A percentile compares a stretch with the other conserved stretches of the same genome.
phyloP scores from a whole-genome alignment of 2,888 invertebrate species.

The Meiosimyza decipiens region DNA sequence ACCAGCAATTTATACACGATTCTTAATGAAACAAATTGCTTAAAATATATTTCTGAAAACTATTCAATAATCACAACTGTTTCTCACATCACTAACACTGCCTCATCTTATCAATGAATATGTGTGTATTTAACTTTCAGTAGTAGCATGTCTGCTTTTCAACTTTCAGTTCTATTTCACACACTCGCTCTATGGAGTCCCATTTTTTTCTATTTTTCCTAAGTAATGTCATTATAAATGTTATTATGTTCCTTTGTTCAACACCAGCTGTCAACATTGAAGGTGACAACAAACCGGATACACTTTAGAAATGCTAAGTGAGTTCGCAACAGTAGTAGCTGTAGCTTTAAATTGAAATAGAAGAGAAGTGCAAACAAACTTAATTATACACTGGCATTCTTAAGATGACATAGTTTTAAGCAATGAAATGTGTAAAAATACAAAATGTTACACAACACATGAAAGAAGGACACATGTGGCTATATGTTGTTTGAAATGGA shows the following conservation, averaged over 20 bases:
- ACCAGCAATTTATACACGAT: too few relatives aligned
- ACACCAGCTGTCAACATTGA: background rate
- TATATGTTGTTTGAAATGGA: too few relatives aligned
- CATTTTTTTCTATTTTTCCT: background rate
- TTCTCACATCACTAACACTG: too few relatives aligned
- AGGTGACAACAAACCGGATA: constrained; percentile 25
- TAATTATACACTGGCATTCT: background rate
- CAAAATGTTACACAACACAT: background rate
- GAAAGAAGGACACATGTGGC: too few relatives aligned
- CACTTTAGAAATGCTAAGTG: background rate
- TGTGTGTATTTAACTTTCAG: background rate
- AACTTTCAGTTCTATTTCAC: too few relatives aligned
- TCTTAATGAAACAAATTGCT: too few relatives aligned
- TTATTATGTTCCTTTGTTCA: constrained; percentile 28
- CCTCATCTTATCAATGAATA: too few relatives aligned
- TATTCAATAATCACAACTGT: too few relatives aligned
- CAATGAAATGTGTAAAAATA: background rate
- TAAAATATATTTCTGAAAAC: too few relatives aligned
- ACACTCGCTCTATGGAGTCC: too few relatives aligned
- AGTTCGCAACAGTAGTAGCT: constrained; percentile 1
- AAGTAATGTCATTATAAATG: constrained; percentile 34
- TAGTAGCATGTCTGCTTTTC: too few relatives aligned
- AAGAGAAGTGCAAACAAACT: background rate
- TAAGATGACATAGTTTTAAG: background rate
- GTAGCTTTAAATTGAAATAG: constrained; percentile 22